A percentile compares a stretch with the other conserved stretches of the same genome.
Conservation (phyloP, 37 sponge, comb jelly and placozoan species). For the Spongia lamella region DNA sequence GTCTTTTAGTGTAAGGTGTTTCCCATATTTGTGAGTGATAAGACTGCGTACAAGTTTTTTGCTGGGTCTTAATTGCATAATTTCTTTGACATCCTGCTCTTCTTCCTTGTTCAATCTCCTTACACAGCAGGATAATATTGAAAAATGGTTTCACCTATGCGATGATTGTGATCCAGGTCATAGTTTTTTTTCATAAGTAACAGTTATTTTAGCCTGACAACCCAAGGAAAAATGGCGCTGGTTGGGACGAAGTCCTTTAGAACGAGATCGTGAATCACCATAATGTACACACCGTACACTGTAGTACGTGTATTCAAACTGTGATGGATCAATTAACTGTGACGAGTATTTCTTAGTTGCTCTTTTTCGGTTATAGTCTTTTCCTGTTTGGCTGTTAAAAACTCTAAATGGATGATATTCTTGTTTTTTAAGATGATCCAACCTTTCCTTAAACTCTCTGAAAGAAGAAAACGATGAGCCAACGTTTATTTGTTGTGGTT, state of each 20-base stretch:
- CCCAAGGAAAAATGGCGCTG: slow-evolving; percentile 11
- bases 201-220: no score
- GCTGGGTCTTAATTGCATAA: slow-evolving; percentile 21
- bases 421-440: no score
- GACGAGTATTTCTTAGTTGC: no score
- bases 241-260: slow-evolving; percentile 15
- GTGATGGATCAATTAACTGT: no score
- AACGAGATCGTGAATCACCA: slow-evolving; percentile 18
- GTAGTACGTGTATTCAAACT: no score
- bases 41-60: slow-evolving; percentile 24
- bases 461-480: no score
- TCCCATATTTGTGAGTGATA: slow-evolving; percentile 28
- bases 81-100: background rate
- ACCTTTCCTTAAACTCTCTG: no score
- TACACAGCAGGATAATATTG: no score
- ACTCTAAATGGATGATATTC: no score
- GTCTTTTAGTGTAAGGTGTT: slow-evolving; percentile 29
- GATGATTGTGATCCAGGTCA: slow-evolving; percentile 27
- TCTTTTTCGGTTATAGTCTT: no score
- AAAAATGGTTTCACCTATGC: slow-evolving; percentile 7
- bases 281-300: slow-evolving; percentile 28
- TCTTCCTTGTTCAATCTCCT: slow-evolving; percentile 18
- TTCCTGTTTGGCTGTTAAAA: no score
- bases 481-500: no score
- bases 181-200: slow-evolving; percentile 13